Evolutionary conservation across 2,113 vertebrate genomes (phyloP).

Genomic region (Spea multiplicata): DNA sequence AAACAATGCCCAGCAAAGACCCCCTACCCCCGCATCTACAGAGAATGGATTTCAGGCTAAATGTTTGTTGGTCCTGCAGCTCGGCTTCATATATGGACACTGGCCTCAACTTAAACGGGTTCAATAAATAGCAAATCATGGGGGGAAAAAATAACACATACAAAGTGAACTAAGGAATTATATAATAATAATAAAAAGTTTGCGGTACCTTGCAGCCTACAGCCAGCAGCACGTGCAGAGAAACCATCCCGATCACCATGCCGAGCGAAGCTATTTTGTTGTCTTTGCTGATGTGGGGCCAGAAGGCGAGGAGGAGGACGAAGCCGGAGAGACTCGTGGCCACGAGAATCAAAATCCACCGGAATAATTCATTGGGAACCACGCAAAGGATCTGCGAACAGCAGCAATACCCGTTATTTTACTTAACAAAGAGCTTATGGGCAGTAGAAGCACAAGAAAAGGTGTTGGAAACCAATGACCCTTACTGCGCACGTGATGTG

Average conservation of each 20-base stretch:
- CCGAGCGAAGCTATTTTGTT: slow-evolving; percentile 62
- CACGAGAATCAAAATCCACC: slow-evolving; percentile 71
- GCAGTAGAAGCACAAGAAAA: too few relatives aligned
- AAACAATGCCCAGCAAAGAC: too few relatives aligned
- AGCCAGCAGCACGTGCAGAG: slow-evolving; percentile 76
- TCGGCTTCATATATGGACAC: too few relatives aligned
- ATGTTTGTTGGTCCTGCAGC: too few relatives aligned
- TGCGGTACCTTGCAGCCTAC: slow-evolving; percentile 79
- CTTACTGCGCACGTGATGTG: too few relatives aligned
- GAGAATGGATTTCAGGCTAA: too few relatives aligned
- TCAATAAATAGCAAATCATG: not conserved
- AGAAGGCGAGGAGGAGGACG: slow-evolving; percentile 75
- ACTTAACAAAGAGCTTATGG: too few relatives aligned
- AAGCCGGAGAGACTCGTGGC: slow-evolving; percentile 73
- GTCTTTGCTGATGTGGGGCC: slow-evolving; percentile 74
- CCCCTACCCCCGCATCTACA: too few relatives aligned
- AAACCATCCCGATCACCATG: slow-evolving; percentile 63
- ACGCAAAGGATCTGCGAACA: slow-evolving; percentile 74
- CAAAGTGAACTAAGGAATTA: too few relatives aligned
- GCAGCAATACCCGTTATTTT: not conserved
- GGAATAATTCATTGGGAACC: slow-evolving; percentile 70
- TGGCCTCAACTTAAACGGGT: too few relatives aligned
- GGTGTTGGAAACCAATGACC: too few relatives aligned
- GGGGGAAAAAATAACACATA: not conserved
- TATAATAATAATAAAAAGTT: too few relatives aligned